phyloP scores from a whole-genome alignment of 2,113 vertebrate genomes.

The Ictalurus punctatus region DNA sequence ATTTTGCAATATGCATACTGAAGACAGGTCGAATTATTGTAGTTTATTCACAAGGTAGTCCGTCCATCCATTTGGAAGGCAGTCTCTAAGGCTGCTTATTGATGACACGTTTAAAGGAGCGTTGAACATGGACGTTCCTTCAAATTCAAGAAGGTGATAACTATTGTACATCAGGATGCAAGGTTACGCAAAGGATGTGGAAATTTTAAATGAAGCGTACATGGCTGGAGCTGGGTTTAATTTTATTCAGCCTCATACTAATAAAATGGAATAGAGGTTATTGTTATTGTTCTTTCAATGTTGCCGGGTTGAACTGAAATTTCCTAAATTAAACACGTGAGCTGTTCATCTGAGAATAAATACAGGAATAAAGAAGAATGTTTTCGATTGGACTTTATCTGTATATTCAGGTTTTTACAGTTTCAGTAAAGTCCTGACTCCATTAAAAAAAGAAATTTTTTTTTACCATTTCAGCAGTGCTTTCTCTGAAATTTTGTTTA shows the following conservation, averaged over 20 bases:
- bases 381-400: not conserved
- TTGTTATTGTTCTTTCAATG: not conserved
- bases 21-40: not conserved
- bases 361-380: not conserved
- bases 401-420: constrained; percentile 19
- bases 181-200: not conserved
- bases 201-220: not conserved
- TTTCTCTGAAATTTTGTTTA: constrained; percentile 31
- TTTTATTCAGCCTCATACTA: not conserved
- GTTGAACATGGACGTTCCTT: not conserved
- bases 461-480: constrained; percentile 9
- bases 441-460: not conserved
- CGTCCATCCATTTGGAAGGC: not conserved
- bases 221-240: not conserved
- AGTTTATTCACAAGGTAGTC: not conserved
- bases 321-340: not conserved
- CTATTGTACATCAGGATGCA: not conserved
- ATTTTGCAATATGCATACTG: not conserved
- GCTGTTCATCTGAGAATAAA: not conserved
- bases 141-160: not conserved
- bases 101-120: not conserved
- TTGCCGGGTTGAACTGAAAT: not conserved
- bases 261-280: not conserved
- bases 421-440: not conserved
- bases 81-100: not conserved